These are phyloP conservation scores for Prosopocoilus inquinatus DNA, from an alignment of 2,888 invertebrate genomes.

Conservation along the genomic window DNA sequence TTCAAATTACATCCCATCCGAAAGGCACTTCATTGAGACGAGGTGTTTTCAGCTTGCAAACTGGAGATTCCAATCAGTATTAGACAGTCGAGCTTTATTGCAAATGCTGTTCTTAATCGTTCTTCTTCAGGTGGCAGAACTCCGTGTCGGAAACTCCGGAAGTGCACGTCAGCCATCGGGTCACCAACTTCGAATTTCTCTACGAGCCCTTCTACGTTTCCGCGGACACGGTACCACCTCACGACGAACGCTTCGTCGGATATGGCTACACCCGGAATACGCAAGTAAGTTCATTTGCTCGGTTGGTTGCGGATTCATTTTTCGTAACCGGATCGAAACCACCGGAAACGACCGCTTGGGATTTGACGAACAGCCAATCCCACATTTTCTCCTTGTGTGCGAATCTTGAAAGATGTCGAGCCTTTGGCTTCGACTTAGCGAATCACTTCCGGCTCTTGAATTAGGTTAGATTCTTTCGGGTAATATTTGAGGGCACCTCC, in stretches of 20 bases:
- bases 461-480: too few species aligned
- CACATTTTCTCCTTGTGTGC: too few species aligned
- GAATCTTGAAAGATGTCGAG: too few species aligned
- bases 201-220: conserved; percentile 93
- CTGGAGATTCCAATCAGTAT: background rate
- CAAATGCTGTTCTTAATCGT: background rate
- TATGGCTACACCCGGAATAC: conserved; percentile 92
- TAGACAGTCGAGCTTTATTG: background rate
- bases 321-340: too few species aligned
- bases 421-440: too few species aligned
- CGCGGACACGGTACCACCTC: conserved; percentile 74
- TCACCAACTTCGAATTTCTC: conserved; percentile 79
- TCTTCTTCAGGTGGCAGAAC: conserved; percentile 57
- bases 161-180: conserved; percentile 79
- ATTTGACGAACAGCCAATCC: too few species aligned
- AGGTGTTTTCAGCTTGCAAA: background rate
- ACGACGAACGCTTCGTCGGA: conserved; percentile 86
- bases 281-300: conserved; percentile 65
- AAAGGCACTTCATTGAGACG: background rate
- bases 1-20: too few species aligned
- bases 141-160: conserved; percentile 59
- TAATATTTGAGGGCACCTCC: too few species aligned
- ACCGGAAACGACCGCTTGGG: too few species aligned
- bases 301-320: too few species aligned
- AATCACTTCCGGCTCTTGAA: too few species aligned